phyloP scores from a whole-genome alignment of 2,113 vertebrate species.

The Ornithorhynchus anatinus region DNA sequence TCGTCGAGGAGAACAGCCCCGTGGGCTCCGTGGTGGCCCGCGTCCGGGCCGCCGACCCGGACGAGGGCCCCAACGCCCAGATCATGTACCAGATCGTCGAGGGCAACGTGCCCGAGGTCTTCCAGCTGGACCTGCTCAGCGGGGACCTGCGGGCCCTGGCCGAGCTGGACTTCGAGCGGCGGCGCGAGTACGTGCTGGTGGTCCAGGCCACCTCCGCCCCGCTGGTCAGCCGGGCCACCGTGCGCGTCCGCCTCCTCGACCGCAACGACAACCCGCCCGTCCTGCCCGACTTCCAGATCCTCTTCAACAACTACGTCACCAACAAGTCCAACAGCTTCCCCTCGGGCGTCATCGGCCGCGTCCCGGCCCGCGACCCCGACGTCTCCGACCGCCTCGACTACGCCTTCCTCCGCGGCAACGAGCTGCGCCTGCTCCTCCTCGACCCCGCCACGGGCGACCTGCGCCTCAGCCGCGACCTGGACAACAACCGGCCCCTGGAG shows the following conservation, averaged over 20 bases:
- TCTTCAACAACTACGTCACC: constrained; percentile 97
- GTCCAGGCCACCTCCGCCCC: constrained; percentile 96
- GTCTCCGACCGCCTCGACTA: constrained; percentile 90
- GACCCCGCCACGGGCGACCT: constrained; percentile 88
- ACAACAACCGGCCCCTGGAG: constrained; percentile 92
- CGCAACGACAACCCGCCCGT: constrained; percentile 90
- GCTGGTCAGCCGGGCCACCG: constrained; percentile 90
- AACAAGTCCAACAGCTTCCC: constrained; percentile 98
- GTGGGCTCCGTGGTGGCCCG: constrained; percentile 89
- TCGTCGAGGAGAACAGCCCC: constrained; percentile 88
- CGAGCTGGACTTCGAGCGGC: constrained; percentile 91
- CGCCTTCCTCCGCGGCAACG: constrained; percentile 91
- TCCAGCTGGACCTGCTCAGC: constrained; percentile 91
- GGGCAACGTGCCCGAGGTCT: constrained; percentile 92
- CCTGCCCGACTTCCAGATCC: constrained; percentile 92
- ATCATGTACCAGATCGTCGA: constrained; percentile 98
- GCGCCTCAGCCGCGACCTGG: constrained; percentile 87
- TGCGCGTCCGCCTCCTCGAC: constrained; percentile 87
- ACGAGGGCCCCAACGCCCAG: constrained; percentile 93
- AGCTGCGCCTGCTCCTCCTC: constrained; percentile 85
- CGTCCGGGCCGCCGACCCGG: constrained; percentile 86
- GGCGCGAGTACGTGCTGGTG: constrained; percentile 88
- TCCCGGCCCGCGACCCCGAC: constrained; percentile 92
- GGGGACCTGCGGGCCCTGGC: constrained; percentile 89
- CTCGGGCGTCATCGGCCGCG: constrained; percentile 88